These are phyloP conservation scores for Limonius californicus DNA, from an alignment of 1,140 invertebrate species.

Conservation along the genomic window DNA sequence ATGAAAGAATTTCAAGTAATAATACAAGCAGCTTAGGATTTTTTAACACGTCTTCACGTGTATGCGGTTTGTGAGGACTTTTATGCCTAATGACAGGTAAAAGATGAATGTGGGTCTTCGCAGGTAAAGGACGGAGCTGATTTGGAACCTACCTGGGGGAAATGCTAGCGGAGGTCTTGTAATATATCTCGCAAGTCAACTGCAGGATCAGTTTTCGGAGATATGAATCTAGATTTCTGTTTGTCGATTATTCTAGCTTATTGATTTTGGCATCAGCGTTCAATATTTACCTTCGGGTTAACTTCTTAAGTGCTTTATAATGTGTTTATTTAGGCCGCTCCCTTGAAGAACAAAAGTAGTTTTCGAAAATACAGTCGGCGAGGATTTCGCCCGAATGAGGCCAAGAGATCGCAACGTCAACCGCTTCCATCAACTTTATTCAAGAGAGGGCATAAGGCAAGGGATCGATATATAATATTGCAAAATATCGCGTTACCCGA, in stretches of 20 bases:
- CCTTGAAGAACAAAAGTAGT: background rate
- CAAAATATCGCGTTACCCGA: constrained; percentile 7
- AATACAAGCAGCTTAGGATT: no score
- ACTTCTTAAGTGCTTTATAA: constrained; percentile 25
- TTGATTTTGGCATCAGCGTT: constrained; percentile 18
- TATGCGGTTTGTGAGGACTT: background rate
- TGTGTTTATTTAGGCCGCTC: constrained; percentile 17
- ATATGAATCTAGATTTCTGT: constrained; percentile 10
- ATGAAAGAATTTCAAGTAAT: no score
- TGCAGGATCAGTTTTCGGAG: constrained; percentile 1
- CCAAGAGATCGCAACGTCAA: background rate
- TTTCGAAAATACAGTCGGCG: background rate
- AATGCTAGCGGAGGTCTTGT: constrained; percentile 2
- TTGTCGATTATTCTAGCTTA: constrained; percentile 18
- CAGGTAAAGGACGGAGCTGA: background rate
- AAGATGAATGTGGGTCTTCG: background rate
- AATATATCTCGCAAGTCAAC: constrained; percentile 10
- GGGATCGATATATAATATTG: constrained; percentile 17
- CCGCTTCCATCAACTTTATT: background rate
- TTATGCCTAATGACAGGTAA: constrained; percentile 4
- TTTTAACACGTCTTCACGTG: background rate
- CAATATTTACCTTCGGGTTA: constrained; percentile 20
- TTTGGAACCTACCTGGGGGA: background rate
- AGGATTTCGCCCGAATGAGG: no score
- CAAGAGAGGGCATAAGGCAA: constrained; percentile 12